Evolutionary conservation across 1,140 invertebrate genomes (phyloP).

Genomic region (Conus betulinus): DNA sequence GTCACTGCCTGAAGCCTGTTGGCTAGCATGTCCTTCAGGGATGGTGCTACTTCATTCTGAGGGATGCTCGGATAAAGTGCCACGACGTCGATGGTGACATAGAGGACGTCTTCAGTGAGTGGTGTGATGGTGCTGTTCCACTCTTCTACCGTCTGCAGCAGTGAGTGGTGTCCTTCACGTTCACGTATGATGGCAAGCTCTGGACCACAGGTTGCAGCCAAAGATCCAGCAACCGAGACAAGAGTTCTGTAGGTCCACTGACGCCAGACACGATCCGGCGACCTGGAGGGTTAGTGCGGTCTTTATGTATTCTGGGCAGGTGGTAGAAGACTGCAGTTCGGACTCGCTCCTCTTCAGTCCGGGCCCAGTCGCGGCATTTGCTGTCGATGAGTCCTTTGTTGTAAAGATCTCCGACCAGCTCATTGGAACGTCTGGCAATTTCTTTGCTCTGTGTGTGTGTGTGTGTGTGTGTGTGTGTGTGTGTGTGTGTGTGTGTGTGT

Average conservation of each 20-base stretch:
- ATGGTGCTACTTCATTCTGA: neutral
- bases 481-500: no score
- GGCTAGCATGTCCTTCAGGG: neutral
- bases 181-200: neutral
- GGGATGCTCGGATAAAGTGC: neutral
- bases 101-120: neutral
- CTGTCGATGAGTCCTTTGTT: neutral
- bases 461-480: no score
- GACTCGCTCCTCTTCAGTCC: neutral
- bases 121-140: neutral
- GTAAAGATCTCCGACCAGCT: neutral
- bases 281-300: neutral
- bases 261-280: neutral
- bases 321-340: neutral
- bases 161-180: no score
- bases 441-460: no score
- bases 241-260: neutral
- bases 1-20: no score
- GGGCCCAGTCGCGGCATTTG: neutral
- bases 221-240: neutral
- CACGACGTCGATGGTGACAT: neutral
- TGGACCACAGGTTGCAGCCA: neutral
- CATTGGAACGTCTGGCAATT: neutral
- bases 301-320: neutral
- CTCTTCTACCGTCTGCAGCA: neutral